A percentile compares a stretch with the other conserved stretches of the same genome.
These are phyloP conservation scores for Eurois occulta DNA, from an alignment of 2,888 invertebrate genomes.

Conservation along the genomic window DNA sequence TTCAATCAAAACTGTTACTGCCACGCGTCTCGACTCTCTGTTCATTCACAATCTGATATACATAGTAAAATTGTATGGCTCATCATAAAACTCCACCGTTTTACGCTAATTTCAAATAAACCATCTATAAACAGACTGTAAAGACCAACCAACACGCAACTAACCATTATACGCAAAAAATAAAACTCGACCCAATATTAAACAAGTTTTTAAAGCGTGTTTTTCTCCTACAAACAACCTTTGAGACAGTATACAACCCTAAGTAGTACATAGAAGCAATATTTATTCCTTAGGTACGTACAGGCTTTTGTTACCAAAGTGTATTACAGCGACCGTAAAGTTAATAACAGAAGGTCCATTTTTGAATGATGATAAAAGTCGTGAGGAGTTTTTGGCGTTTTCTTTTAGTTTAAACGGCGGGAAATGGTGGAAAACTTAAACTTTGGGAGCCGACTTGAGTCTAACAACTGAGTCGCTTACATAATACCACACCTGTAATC, in stretches of 20 bases:
- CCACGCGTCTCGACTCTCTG: background rate
- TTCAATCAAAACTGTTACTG: no score
- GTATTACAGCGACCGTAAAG: constrained; percentile 9
- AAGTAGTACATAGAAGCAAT: constrained; percentile 27
- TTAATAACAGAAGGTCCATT: constrained; percentile 19
- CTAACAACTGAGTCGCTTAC: no score
- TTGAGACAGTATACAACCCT: constrained; percentile 19
- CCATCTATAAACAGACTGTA: background rate
- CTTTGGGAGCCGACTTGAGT: no score
- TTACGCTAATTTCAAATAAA: background rate
- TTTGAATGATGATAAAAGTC: background rate
- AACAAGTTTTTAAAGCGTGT: constrained; percentile 35
- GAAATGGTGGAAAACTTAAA: no score
- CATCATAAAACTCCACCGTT: background rate
- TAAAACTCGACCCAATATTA: constrained; percentile 3
- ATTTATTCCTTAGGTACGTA: constrained; percentile 33
- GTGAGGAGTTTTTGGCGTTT: background rate
- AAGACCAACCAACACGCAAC: background rate
- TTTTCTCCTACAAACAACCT: constrained; percentile 33
- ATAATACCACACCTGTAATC: no score
- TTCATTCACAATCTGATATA: background rate
- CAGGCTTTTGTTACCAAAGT: constrained; percentile 41
- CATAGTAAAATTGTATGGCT: background rate
- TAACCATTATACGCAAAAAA: background rate
- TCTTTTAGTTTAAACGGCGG: no score